phyloP scores from a whole-genome alignment of 1,140 invertebrate genomes.

The Pantala flavescens region DNA sequence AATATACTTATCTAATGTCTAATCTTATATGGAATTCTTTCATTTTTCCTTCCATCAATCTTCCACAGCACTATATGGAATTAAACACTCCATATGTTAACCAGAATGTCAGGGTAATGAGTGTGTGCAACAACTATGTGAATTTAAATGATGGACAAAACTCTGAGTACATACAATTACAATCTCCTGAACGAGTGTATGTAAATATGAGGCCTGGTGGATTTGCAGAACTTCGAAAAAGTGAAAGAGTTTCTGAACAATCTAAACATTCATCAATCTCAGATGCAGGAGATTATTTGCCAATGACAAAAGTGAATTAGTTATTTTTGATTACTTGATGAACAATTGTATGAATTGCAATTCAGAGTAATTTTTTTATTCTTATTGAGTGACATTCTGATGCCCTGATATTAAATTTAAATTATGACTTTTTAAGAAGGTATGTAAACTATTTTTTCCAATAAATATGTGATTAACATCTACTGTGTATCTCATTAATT shows the following conservation, averaged over 20 bases:
- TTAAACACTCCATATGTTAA: neutral
- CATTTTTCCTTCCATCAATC: neutral
- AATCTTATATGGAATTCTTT: no score
- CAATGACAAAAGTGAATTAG: neutral
- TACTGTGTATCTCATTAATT: no score
- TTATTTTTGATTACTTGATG: no score
- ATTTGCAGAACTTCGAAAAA: neutral
- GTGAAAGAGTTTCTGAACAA: neutral
- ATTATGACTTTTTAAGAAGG: no score
- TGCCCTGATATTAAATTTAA: no score
- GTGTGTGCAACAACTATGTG: neutral
- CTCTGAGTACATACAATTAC: neutral
- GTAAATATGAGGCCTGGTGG: neutral
- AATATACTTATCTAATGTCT: no score
- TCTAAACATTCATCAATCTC: neutral
- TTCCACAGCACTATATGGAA: neutral
- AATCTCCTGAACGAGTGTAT: neutral
- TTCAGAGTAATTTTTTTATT: no score
- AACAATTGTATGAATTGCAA: no score
- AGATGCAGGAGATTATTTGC: slow-evolving; percentile 1
- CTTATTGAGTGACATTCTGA: no score
- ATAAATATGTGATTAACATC: no score
- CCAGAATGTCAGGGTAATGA: neutral
- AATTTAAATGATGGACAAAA: neutral
- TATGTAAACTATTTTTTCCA: no score